Evolutionary conservation across 1,140 invertebrate species (phyloP).

Genomic region (Ceratoteleas bidentatus): DNA sequence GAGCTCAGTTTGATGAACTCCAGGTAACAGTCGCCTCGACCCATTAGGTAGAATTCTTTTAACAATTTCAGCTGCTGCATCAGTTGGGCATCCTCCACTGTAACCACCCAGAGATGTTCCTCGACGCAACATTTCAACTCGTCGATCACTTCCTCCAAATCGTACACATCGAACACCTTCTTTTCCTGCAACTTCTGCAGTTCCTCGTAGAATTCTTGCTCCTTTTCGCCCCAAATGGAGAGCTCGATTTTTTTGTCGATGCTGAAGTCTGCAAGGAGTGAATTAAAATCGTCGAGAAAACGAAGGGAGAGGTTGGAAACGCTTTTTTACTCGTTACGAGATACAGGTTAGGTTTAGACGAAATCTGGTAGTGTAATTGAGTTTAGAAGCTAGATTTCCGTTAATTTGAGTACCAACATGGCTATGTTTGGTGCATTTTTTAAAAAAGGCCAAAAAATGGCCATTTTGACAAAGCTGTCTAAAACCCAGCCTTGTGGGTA

Average conservation of each 20-base stretch:
- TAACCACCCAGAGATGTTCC: conserved; percentile 87
- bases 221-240: conserved; percentile 87
- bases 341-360: too few species aligned
- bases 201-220: conserved; percentile 85
- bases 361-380: too few species aligned
- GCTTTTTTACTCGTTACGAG: too few species aligned
- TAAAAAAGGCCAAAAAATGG: too few species aligned
- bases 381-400: too few species aligned
- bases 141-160: conserved; percentile 85
- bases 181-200: conserved; percentile 83
- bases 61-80: conserved; percentile 86
- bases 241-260: conserved; percentile 66
- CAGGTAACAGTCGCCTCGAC: conserved; percentile 88
- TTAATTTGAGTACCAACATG: too few species aligned
- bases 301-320: too few species aligned
- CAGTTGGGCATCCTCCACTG: conserved; percentile 87
- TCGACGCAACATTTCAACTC: conserved; percentile 88
- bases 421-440: too few species aligned
- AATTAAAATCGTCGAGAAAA: too few species aligned
- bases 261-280: conserved; percentile 69
- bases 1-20: conserved; percentile 84
- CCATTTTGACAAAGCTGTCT: too few species aligned
- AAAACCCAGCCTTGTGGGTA: too few species aligned
- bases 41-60: conserved; percentile 89
- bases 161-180: conserved; percentile 82